A percentile compares a stretch with the other conserved stretches of the same genome.
These are phyloP conservation scores for Helleia helle DNA, from an alignment of 2,888 invertebrate species.

Conservation along the genomic window DNA sequence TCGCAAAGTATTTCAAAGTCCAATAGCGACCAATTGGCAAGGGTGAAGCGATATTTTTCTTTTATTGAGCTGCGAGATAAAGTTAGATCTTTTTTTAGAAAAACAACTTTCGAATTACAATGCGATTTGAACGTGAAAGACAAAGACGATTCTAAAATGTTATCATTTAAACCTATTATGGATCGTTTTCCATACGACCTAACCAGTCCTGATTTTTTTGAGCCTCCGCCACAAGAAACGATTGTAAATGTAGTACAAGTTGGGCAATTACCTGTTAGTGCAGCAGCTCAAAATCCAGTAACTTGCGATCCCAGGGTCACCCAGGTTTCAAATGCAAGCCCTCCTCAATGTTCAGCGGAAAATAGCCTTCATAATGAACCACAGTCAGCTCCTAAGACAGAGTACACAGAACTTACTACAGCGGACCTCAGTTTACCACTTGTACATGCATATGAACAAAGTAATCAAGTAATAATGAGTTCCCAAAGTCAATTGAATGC, in stretches of 20 bases:
- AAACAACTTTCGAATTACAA: constrained; percentile 38
- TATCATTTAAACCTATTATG: constrained; percentile 2
- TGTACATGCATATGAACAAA: constrained; percentile 44
- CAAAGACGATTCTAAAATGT: constrained; percentile 18
- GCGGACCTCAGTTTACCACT: constrained; percentile 53
- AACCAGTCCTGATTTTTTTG: constrained; percentile 74
- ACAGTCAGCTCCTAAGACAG: constrained; percentile 48
- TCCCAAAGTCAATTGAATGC: constrained; percentile 30
- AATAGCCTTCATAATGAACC: constrained; percentile 48
- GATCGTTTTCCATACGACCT: constrained; percentile 52
- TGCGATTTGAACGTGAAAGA: constrained; percentile 30
- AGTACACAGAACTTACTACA: constrained; percentile 63
- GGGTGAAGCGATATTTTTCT: constrained; percentile 32
- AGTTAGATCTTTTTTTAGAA: constrained; percentile 49
- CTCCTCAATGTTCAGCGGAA: constrained; percentile 56
- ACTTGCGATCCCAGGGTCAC: constrained; percentile 64
- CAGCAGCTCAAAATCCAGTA: constrained; percentile 60
- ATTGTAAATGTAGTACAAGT: constrained; percentile 77
- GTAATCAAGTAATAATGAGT: constrained; percentile 30
- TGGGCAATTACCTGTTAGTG: constrained; percentile 58
- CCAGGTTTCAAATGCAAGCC: constrained; percentile 58
- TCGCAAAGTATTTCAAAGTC: constrained; percentile 19
- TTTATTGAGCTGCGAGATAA: constrained; percentile 44
- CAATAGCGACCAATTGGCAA: constrained; percentile 30
- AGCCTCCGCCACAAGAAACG: constrained; percentile 51